Evolutionary conservation across 2,888 invertebrate species (phyloP).

Genomic region (Cataglyphis rosenhaueri): DNA sequence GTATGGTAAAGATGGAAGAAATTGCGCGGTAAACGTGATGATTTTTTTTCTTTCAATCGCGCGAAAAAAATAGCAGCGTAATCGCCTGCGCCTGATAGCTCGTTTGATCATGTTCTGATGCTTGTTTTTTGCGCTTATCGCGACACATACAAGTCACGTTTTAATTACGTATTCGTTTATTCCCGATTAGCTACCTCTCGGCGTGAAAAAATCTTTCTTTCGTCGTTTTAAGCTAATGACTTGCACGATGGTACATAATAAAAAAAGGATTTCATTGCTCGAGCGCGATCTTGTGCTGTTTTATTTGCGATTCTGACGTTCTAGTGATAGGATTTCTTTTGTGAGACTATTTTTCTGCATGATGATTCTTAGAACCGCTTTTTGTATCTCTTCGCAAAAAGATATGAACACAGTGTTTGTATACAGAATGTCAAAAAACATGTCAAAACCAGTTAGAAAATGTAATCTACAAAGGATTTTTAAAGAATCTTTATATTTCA

Average conservation of each 20-base stretch:
- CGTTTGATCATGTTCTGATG: conserved; percentile 64
- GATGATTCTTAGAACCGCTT: conserved; percentile 33
- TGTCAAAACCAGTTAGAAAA: background rate
- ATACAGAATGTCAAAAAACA: conserved; percentile 29
- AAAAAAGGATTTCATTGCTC: conserved; percentile 54
- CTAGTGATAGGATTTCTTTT: conserved; percentile 32
- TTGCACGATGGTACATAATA: conserved; percentile 63
- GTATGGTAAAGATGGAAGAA: background rate
- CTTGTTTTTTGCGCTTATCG: conserved; percentile 69
- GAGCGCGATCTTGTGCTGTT: conserved; percentile 18
- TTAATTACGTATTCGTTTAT: conserved; percentile 72
- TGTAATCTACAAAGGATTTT: background rate
- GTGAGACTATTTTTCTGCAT: conserved; percentile 25
- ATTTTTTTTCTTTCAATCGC: conserved; percentile 1
- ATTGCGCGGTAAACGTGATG: background rate
- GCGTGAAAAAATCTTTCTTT: conserved; percentile 50
- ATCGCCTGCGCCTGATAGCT: conserved; percentile 59
- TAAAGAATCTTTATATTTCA: conserved; percentile 19
- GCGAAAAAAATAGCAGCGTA: conserved; percentile 15
- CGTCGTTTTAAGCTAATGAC: conserved; percentile 69
- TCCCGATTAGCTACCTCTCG: conserved; percentile 66
- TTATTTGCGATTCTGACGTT: conserved; percentile 43
- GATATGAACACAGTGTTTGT: conserved; percentile 16
- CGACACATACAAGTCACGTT: conserved; percentile 70
- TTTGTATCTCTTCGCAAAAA: background rate